A percentile compares a stretch with the other conserved stretches of the same genome.
Conservation (phyloP, 2,797 vertebrate genomes). For the Schizopygopsis pylzovi region DNA sequence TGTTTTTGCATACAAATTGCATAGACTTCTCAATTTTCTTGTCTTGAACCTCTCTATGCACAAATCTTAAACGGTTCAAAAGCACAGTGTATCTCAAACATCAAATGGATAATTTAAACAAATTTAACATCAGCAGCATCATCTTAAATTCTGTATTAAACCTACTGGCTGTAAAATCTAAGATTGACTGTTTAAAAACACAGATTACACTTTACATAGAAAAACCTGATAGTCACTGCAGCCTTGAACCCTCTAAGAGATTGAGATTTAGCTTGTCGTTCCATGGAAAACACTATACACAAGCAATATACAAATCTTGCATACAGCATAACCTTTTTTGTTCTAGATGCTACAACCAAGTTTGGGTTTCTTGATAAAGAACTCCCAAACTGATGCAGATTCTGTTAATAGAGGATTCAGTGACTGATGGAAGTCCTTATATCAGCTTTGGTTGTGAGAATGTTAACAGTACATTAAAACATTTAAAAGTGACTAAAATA, state of each 20-base stretch:
- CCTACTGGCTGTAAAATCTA: constrained; percentile 10
- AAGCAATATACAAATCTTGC: constrained; percentile 1
- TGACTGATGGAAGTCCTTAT: constrained; percentile 47
- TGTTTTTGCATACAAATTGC: neutral
- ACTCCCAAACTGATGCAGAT: constrained; percentile 31
- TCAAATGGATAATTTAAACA: neutral
- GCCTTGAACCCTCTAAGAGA: constrained; percentile 17
- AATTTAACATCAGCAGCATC: neutral
- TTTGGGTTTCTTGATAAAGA: constrained; percentile 57
- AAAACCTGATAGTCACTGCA: neutral
- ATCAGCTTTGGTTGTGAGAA: constrained; percentile 44
- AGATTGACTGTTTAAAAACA: constrained; percentile 10
- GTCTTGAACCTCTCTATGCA: neutral
- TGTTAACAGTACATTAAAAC: constrained; percentile 59
- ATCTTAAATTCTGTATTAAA: neutral
- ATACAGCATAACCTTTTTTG: constrained; percentile 9
- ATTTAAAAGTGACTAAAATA: constrained; percentile 62
- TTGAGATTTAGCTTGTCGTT: neutral
- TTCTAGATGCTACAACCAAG: neutral
- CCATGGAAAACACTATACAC: neutral
- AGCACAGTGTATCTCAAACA: neutral
- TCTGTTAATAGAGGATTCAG: constrained; percentile 29
- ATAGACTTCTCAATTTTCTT: neutral
- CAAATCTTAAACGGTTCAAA: neutral
- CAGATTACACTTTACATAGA: neutral